phyloP scores from a whole-genome alignment of 1,140 invertebrate genomes.

The Psix sp. region DNA sequence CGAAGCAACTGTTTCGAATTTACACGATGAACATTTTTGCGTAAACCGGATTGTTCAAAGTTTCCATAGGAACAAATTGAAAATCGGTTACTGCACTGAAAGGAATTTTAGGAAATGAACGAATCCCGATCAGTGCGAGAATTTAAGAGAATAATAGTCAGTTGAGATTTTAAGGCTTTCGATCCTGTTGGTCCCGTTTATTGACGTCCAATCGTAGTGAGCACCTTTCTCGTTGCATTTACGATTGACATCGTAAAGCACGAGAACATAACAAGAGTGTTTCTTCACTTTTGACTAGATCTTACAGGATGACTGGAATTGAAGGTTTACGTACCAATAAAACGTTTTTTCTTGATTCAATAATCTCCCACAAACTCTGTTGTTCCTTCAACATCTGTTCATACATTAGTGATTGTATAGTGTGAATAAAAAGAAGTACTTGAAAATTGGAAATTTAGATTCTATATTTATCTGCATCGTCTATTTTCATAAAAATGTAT shows the following conservation, averaged over 20 bases:
- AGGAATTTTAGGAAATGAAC: too few relatives aligned
- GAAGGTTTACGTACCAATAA: constrained; percentile 33
- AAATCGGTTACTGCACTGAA: too few relatives aligned
- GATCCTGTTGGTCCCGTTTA: too few relatives aligned
- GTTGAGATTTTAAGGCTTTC: too few relatives aligned
- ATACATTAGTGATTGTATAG: constrained; percentile 36
- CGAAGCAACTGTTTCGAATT: too few relatives aligned
- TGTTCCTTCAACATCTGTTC: constrained; percentile 48
- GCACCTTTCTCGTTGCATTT: constrained; percentile 6
- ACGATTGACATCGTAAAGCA: constrained; percentile 26
- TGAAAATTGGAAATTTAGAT: constrained; percentile 17
- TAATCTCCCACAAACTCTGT: constrained; percentile 34
- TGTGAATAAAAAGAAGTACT: constrained; percentile 20
- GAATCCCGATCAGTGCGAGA: too few relatives aligned
- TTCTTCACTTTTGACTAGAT: constrained; percentile 10
- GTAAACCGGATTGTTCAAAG: too few relatives aligned
- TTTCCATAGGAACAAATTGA: too few relatives aligned
- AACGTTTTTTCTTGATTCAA: constrained; percentile 41
- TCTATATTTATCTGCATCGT: constrained; percentile 23
- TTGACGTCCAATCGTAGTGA: too few relatives aligned
- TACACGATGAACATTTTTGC: too few relatives aligned
- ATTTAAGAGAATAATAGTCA: too few relatives aligned
- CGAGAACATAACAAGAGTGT: constrained; percentile 5
- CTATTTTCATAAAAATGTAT: constrained; percentile 12
- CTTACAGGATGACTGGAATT: constrained; percentile 5